A percentile compares a stretch with the other conserved stretches of the same genome.
These are phyloP conservation scores for Miltochrista miniata DNA, from an alignment of 2,888 invertebrate genomes.

Conservation along the genomic window DNA sequence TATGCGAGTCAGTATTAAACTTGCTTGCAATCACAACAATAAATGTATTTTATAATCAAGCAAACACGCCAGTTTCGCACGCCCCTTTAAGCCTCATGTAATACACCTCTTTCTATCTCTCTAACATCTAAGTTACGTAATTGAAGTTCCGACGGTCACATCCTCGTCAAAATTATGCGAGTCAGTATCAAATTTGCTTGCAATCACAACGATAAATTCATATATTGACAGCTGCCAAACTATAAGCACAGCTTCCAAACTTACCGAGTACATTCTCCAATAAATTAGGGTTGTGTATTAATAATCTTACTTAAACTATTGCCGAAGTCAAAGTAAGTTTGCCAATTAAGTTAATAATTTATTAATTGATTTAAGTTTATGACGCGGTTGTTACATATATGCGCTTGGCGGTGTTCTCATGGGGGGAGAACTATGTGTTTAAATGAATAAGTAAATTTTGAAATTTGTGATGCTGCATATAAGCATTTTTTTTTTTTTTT, in stretches of 20 bases:
- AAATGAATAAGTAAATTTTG: too few relatives aligned
- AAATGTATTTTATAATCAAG: too few relatives aligned
- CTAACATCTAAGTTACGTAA: too few relatives aligned
- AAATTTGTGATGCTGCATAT: too few relatives aligned
- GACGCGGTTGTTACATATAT: not conserved
- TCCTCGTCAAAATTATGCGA: not conserved
- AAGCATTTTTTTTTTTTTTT: too few relatives aligned
- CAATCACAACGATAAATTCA: not conserved
- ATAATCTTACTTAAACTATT: slow-evolving; percentile 9
- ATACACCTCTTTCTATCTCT: too few relatives aligned
- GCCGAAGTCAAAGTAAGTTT: slow-evolving; percentile 1
- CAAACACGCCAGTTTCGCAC: too few relatives aligned
- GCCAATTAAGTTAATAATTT: not conserved
- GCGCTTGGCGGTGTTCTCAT: not conserved
- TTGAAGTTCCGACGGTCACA: too few relatives aligned
- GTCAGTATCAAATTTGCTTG: not conserved
- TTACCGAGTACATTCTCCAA: not conserved
- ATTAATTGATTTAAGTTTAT: not conserved
- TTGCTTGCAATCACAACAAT: too few relatives aligned
- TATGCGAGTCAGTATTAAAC: too few relatives aligned
- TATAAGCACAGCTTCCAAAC: not conserved
- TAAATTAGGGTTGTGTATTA: slow-evolving; percentile 6
- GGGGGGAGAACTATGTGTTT: not conserved
- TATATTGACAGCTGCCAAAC: not conserved
- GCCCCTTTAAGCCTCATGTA: too few relatives aligned